Percentiles rank a stretch among this genome's conserved stretches.
phyloP scores from a whole-genome alignment of 2,113 vertebrate genomes.

The Paratilapia polleni region DNA sequence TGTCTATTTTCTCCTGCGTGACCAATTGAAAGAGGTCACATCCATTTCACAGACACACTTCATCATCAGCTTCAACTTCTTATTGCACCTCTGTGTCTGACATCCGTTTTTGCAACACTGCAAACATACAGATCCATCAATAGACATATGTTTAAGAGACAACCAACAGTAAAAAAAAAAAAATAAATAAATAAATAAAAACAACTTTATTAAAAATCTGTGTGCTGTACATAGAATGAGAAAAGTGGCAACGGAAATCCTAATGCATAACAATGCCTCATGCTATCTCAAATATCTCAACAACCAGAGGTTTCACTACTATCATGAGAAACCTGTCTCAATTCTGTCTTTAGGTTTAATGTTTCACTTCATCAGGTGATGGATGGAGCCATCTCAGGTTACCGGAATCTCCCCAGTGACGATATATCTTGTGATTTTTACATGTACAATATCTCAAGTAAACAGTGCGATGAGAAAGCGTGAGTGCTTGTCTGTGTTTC shows the following conservation, averaged over 20 bases:
- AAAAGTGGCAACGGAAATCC: background rate
- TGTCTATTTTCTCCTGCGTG: constrained; percentile 19
- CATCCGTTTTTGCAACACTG: background rate
- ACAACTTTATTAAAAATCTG: background rate
- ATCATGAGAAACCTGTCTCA: background rate
- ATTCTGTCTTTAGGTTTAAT: background rate
- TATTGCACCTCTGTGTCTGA: background rate
- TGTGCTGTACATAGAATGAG: too few relatives aligned
- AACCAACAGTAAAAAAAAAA: too few relatives aligned
- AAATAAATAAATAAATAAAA: too few relatives aligned
- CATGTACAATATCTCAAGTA: constrained; percentile 4
- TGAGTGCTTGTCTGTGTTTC: constrained; percentile 7
- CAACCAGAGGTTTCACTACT: background rate
- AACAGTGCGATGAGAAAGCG: constrained; percentile 19
- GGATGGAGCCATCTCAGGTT: constrained; percentile 19
- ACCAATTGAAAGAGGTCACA: constrained; percentile 26
- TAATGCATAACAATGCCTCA: background rate
- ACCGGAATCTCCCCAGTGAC: background rate
- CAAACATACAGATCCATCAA: background rate
- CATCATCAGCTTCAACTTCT: background rate
- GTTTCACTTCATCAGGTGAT: constrained; percentile 8
- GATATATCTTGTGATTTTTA: background rate
- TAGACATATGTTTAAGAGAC: rapidly evolving
- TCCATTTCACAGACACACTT: constrained; percentile 36
- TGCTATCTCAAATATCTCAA: background rate